Conservation (phyloP, 1,140 invertebrate genomes). For the Maniola jurtina region DNA sequence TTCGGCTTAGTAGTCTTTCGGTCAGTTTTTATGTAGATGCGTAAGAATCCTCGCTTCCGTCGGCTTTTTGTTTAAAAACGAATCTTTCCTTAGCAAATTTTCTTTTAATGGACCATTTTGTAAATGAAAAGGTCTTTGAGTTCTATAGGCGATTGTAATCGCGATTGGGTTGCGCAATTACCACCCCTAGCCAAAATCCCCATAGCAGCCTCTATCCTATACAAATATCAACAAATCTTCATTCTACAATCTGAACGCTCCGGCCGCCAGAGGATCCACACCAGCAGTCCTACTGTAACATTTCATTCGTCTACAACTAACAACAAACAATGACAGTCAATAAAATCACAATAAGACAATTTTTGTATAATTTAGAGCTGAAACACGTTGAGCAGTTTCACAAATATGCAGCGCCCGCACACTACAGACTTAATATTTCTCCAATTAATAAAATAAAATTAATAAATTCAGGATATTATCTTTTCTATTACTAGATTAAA, state of each 20-base stretch:
- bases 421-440: background rate
- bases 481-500: no score
- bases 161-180: background rate
- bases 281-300: conserved; percentile 66
- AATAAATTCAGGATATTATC: background rate
- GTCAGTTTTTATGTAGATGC: no score
- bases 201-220: conserved; percentile 38
- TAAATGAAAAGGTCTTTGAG: background rate
- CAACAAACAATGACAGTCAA: conserved; percentile 67
- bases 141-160: background rate
- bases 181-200: conserved; percentile 24
- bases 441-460: background rate
- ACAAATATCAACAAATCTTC: conserved; percentile 45
- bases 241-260: conserved; percentile 32
- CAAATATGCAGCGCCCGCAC: background rate
- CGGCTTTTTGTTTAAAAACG: no score
- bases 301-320: conserved; percentile 48
- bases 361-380: conserved; percentile 35
- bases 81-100: background rate
- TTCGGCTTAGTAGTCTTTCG: no score
- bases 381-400: conserved; percentile 37
- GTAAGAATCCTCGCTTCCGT: no score
- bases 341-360: conserved; percentile 48
- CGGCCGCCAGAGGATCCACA: conserved; percentile 42
- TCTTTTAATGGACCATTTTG: background rate